Conservation (phyloP, 2,888 invertebrate species). For the Volucella zonaria region DNA sequence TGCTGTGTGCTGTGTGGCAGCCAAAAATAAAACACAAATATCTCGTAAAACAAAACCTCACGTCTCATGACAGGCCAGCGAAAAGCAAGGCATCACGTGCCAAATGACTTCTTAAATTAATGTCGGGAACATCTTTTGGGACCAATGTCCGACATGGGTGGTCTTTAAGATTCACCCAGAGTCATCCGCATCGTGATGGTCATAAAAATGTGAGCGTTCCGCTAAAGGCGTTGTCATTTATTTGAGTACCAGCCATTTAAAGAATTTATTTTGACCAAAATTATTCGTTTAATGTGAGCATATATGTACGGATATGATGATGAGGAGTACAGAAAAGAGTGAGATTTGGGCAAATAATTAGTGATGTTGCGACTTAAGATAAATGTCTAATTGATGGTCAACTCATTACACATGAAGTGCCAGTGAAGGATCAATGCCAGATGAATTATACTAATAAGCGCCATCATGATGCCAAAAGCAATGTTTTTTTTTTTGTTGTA, state of each 20-base stretch:
- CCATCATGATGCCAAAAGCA: too few species aligned
- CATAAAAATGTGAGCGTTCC: conserved; percentile 58
- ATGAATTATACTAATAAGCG: too few species aligned
- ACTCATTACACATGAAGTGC: too few species aligned
- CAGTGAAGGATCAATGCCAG: too few species aligned
- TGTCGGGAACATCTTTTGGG: conserved; percentile 66
- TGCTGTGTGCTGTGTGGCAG: conserved; percentile 13
- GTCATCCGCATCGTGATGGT: conserved; percentile 48
- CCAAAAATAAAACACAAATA: conserved; percentile 39
- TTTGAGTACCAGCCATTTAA: conserved; percentile 62
- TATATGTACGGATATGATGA: not conserved
- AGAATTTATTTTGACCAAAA: conserved; percentile 56
- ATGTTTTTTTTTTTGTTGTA: too few species aligned
- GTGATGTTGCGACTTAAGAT: too few species aligned
- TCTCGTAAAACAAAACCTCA: conserved; percentile 2
- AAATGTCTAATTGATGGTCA: too few species aligned
- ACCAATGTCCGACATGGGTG: conserved; percentile 71
- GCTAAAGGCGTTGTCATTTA: conserved; percentile 71
- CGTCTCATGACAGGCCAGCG: conserved; percentile 54
- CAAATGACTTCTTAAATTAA: conserved; percentile 74
- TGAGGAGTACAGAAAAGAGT: not conserved
- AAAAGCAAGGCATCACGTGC: conserved; percentile 72
- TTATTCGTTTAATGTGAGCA: not conserved
- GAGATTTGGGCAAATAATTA: not conserved
- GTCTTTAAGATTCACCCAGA: conserved; percentile 45